Conservation (phyloP, 2,113 vertebrate species). For the Megaptera novaeangliae region DNA sequence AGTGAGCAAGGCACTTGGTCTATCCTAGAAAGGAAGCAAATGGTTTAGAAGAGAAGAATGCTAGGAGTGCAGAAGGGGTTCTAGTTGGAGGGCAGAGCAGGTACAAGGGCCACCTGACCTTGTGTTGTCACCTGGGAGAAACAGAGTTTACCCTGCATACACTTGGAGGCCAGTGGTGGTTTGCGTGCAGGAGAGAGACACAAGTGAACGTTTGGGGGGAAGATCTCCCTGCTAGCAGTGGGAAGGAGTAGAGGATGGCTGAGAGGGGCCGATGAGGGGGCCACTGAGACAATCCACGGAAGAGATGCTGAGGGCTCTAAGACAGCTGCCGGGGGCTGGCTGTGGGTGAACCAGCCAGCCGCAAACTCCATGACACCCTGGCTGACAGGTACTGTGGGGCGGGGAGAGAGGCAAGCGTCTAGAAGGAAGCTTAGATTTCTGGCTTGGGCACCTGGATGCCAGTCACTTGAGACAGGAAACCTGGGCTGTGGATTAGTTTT, state of each 20-base stretch:
- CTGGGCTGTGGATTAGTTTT: no score
- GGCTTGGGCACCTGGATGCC: neutral
- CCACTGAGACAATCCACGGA: neutral
- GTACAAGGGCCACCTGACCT: neutral
- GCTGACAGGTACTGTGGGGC: accelerated
- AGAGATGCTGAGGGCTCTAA: neutral
- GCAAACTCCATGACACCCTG: neutral
- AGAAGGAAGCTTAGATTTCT: neutral
- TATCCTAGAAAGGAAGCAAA: neutral
- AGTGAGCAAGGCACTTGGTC: neutral
- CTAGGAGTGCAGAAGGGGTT: neutral
- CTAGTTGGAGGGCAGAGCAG: neutral
- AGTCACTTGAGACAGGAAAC: neutral
- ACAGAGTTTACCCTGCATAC: neutral
- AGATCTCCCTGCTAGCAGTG: neutral
- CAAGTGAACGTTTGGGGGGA: neutral
- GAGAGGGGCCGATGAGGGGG: neutral
- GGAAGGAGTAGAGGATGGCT: neutral
- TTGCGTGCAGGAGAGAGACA: neutral
- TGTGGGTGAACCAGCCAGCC: neutral
- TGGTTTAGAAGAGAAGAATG: neutral
- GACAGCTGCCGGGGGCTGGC: neutral
- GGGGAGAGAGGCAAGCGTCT: neutral
- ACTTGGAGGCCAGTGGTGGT: neutral
- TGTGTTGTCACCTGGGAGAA: neutral